These are phyloP conservation scores for Agelastica alni DNA, from an alignment of 2,888 invertebrate genomes.

Conservation along the genomic window DNA sequence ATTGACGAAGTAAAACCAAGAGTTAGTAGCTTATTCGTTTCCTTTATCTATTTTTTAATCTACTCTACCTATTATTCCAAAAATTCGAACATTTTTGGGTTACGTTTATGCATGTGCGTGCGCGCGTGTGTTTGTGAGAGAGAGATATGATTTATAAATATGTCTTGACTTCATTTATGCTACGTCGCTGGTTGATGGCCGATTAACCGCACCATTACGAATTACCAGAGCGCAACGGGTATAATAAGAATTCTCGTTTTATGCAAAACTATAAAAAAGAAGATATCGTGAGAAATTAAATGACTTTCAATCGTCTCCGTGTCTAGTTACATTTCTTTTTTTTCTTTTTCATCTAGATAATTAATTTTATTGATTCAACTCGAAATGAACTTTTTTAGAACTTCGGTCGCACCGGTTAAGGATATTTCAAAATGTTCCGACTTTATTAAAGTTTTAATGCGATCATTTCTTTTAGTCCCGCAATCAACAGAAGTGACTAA, in stretches of 20 bases:
- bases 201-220: constrained; percentile 7
- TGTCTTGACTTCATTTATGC: no score
- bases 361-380: not conserved
- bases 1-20: no score
- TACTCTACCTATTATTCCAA: no score
- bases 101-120: no score
- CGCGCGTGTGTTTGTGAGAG: no score
- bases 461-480: not conserved
- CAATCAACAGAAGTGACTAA: not conserved
- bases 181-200: constrained; percentile 4
- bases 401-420: not conserved
- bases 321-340: not conserved
- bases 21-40: no score
- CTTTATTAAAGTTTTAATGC: no score
- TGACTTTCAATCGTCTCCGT: not conserved
- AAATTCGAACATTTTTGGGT: no score
- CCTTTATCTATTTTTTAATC: no score
- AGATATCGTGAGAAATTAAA: constrained; percentile 10
- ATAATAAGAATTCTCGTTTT: constrained; percentile 17
- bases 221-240: constrained; percentile 11
- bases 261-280: constrained; percentile 16
- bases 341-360: not conserved
- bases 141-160: no score
- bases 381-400: not conserved
- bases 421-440: not conserved